Evolutionary conservation across 2,888 invertebrate genomes (phyloP), one percentile per base, ranked within the genome.

Genomic region (Tipula helvola): DNA sequence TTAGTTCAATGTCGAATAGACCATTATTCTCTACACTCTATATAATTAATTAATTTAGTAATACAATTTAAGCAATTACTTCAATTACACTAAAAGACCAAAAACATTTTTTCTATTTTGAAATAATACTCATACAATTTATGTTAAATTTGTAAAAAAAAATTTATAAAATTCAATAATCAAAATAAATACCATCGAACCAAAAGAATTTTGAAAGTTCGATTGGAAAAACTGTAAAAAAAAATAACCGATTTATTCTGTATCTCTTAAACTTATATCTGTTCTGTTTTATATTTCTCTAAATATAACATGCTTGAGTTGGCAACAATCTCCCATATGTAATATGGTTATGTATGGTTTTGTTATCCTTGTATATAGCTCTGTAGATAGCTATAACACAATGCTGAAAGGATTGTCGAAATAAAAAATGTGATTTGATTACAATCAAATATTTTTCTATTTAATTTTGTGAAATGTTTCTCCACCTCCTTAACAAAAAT

Each of bases 361-460:
- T 71, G 71, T 71, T 28, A 71, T 71, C 71, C 18, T 71, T 71
- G 12, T 10, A 10, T 28, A 28, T 28, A 71, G 3, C 28, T 57
- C 16, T 57, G 8, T 16, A 71, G 71, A 3, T 28, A 28, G 28
- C 28, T 71, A 28, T 28, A 52, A 71, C 71, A 71, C 71, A 71
- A 28, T 71, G 71, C 28, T 71, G 71, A 71, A 71, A 71, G 71
- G 71, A 71, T 71, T 71, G 28, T 71, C 71, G 71, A 71, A 71
- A 71, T 71, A 71, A 71, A 71, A 71, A 71, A 71, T 71, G 71
- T 71, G 71, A 71, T 71, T 71, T 71, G 71, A 71, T 71, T 71
- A 71, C 71, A 71, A 71, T 71, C 71, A 71, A 71, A 71, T 71
- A 71, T 71, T 71, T 71, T 71, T 71, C 28, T 28, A 71, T 71